These are phyloP conservation scores for Sula dactylatra DNA, from an alignment of 2,113 vertebrate species.

Conservation along the genomic window DNA sequence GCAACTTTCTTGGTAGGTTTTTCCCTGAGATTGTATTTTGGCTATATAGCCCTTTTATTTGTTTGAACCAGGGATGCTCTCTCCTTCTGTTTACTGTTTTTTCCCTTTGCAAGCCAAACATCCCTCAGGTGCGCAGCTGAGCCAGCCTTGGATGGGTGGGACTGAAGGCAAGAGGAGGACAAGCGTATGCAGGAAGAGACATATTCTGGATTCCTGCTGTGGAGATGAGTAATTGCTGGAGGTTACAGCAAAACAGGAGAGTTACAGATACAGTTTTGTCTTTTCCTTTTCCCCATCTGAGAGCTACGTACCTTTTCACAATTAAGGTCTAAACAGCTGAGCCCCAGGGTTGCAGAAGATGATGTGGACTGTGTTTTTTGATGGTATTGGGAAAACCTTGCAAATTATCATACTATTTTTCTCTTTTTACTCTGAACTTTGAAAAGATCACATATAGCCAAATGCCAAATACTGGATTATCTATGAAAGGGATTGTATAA, in stretches of 20 bases:
- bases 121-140: neutral
- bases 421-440: neutral
- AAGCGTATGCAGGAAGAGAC: constrained; percentile 33
- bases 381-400: neutral
- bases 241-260: neutral
- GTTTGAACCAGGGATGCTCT: neutral
- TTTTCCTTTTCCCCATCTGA: neutral
- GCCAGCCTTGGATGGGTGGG: neutral
- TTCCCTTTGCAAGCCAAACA: neutral
- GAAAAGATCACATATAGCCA: neutral
- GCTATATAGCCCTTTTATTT: neutral
- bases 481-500: neutral
- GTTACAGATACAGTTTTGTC: neutral
- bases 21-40: neutral
- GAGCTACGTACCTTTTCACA: neutral
- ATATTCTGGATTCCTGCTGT: constrained; percentile 35
- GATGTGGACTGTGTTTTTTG: neutral
- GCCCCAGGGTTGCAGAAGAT: neutral
- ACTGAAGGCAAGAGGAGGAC: constrained; percentile 30
- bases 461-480: neutral
- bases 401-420: neutral
- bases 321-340: neutral
- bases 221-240: neutral
- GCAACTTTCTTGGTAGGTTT: neutral
- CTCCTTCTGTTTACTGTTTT: neutral